phyloP scores from a whole-genome alignment of 2,113 vertebrate genomes.

The Myocastor coypus region DNA sequence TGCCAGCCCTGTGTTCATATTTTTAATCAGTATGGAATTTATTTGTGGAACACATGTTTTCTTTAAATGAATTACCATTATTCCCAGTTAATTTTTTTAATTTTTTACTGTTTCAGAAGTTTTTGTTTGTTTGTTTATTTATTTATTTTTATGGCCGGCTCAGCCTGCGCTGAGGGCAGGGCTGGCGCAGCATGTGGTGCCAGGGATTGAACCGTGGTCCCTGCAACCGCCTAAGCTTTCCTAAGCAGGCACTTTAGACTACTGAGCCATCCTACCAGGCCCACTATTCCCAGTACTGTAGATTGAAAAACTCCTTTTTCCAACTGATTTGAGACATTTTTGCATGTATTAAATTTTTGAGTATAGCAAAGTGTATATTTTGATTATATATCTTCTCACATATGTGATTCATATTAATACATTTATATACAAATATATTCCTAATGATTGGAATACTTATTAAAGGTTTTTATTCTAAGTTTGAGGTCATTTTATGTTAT shows the following conservation, averaged over 20 bases:
- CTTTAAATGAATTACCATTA: not conserved
- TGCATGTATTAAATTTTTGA: conserved; percentile 15
- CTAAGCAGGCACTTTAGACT: too few relatives aligned
- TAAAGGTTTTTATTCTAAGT: conserved; percentile 8
- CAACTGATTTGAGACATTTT: not conserved
- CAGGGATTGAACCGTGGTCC: too few relatives aligned
- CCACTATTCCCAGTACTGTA: not conserved
- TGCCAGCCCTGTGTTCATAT: not conserved
- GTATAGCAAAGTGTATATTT: not conserved
- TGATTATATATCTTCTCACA: not conserved
- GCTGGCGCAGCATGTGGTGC: too few relatives aligned
- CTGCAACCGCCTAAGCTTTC: too few relatives aligned
- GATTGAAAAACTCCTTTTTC: not conserved
- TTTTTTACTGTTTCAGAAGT: too few relatives aligned
- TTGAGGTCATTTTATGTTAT: not conserved
- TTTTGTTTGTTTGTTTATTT: too few relatives aligned
- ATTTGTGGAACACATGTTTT: conserved; percentile 30
- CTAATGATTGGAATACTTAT: not conserved
- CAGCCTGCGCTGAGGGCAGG: too few relatives aligned
- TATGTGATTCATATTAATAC: not conserved
- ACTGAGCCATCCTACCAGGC: too few relatives aligned
- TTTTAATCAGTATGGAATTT: conserved; percentile 18
- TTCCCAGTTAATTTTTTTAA: too few relatives aligned
- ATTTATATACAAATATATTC: not conserved
- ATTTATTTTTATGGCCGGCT: too few relatives aligned